Evolutionary conservation across 2,888 invertebrate genomes (phyloP).

Genomic region (Agrenia bidenticulata): DNA sequence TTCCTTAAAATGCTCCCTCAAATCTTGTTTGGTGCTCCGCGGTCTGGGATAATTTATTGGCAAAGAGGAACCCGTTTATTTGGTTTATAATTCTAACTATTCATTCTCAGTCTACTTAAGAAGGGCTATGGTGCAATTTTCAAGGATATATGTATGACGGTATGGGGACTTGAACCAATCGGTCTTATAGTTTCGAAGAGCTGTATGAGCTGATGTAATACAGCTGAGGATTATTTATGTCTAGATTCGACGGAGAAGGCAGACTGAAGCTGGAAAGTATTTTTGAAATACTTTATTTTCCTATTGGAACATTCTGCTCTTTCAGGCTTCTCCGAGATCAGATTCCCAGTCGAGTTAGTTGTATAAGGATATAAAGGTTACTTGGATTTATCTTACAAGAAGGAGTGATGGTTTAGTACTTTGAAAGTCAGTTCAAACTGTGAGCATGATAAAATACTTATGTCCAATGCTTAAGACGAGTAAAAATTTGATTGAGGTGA

Average conservation of each 20-base stretch:
- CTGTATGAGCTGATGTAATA: not conserved
- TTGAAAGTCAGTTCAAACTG: too few species aligned
- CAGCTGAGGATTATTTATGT: slow-evolving; percentile 35
- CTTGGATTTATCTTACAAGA: too few species aligned
- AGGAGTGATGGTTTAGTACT: too few species aligned
- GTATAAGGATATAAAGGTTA: too few species aligned
- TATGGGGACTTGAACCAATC: too few species aligned
- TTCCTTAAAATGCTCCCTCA: not conserved
- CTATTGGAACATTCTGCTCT: slow-evolving; percentile 6
- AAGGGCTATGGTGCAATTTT: too few species aligned
- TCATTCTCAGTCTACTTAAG: too few species aligned
- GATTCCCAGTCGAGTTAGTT: too few species aligned
- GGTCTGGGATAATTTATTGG: slow-evolving; percentile 1
- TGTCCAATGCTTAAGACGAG: not conserved
- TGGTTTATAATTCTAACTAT: not conserved
- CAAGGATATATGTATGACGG: too few species aligned
- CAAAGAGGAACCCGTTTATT: not conserved
- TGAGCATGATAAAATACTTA: too few species aligned
- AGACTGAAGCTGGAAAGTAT: slow-evolving; percentile 31
- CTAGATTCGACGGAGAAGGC: slow-evolving; percentile 13
- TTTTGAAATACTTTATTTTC: slow-evolving; percentile 31
- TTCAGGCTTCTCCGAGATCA: too few species aligned
- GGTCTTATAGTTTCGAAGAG: not conserved
- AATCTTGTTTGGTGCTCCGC: not conserved
- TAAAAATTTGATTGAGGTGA: slow-evolving; percentile 5